Percentiles rank a stretch among this genome's conserved stretches.
These are phyloP conservation scores for Chironomus striatipennis DNA, from an alignment of 1,140 invertebrate genomes.

Conservation along the genomic window DNA sequence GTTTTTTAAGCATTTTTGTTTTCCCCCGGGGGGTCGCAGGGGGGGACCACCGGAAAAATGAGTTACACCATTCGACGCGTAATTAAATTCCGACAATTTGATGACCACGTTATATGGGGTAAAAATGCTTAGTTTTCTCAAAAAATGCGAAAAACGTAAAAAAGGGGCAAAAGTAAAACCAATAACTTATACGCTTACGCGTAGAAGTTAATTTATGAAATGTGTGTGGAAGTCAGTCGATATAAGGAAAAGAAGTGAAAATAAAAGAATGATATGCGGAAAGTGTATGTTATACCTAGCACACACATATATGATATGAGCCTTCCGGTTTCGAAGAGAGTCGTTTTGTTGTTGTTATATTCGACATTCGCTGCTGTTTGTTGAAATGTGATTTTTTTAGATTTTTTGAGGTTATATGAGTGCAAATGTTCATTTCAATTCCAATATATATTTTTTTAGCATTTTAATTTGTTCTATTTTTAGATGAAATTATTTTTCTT, in stretches of 20 bases:
- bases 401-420: not conserved
- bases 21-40: no score
- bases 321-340: conserved; percentile 12
- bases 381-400: not conserved
- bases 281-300: not conserved
- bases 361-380: not conserved
- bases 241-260: not conserved
- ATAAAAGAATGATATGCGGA: not conserved
- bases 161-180: no score
- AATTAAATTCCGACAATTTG: no score
- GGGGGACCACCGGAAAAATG: no score
- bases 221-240: not conserved
- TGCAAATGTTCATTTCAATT: not conserved
- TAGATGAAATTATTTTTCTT: not conserved
- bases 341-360: not conserved
- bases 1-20: no score
- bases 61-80: no score
- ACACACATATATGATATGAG: not conserved
- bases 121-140: no score
- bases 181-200: no score
- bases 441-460: not conserved
- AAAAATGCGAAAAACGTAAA: no score
- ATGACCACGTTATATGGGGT: no score
- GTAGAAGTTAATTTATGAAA: no score
- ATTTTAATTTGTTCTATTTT: conserved; percentile 18